Evolutionary conservation across 1,140 invertebrate genomes (phyloP), one percentile per base, ranked within the genome.

Genomic region (Neuroterus valhalla): DNA sequence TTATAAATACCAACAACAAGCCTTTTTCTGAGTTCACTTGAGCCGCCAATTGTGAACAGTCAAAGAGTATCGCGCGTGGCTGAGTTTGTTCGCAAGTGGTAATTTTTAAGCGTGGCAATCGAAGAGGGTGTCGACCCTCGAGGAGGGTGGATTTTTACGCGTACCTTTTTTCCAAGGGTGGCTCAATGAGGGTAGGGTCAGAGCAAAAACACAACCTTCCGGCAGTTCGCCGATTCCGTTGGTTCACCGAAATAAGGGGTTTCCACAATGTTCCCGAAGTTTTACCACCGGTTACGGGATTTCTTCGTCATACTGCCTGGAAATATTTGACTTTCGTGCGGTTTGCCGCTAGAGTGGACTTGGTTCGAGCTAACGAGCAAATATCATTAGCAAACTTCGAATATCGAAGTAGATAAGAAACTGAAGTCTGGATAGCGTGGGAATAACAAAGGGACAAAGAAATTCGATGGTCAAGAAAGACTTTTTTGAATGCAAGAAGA

Each of bases 271-370:
- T 23, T 55, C 10, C 15, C 31, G 8, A 31, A 31, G 31, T 31
- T 31, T 31, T 31, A 3, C 31, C 31, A 31, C 52, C 14, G 21
- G 21, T 12, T 23, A 2, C 21, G 21, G 19, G 26, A 55, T 62
- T 62, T 26, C 19, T 21, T 62, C 31, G 5, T 10, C 10, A 5
- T 38, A 23, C 17, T 2, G 14, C 52, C 8, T 26, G 19, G 52
- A 62, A 62, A 62, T 62, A 62, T 62, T 62, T 62, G 52, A 62
- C 23, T 62, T 62, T 62, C 21, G 2, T 26, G 52, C 26, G 23
- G 52, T 62, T 62, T 62, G 10, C 50, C 21, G 19, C 50, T 21
- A 10, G 50, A 8, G 50, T 52, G 52, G 23, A 21, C 52, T 48
- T n/a, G 2, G n/a, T 48, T 48, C 15, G n/a, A 3, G 12, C 52